Base-by-base conservation (phyloP, 1,140 invertebrate species). In the Ridgeia piscesae region DNA sequence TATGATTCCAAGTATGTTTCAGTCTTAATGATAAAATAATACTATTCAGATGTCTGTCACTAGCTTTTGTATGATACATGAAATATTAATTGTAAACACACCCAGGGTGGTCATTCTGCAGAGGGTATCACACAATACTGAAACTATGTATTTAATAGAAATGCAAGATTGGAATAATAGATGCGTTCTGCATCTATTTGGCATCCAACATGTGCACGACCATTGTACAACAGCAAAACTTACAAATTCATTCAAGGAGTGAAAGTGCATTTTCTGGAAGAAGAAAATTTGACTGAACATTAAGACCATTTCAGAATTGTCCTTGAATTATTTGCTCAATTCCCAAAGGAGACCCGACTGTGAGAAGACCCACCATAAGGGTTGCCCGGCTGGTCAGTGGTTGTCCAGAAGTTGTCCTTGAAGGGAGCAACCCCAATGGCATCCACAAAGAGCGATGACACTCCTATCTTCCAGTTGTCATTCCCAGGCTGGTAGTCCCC, bases 401-500 rank as follows among this genome's bases (percentile, higher is more conserved):
- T 94, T 9, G 95, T 94, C 95, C 95, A 95, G 92, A 95, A 95
- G 17, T 94, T 95, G 93, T 95, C 95, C 92, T 95, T 95, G 89
- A 93, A 95, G 21, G 95, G 95, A 14, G 94, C 94, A 4, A 95
- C 35, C 34, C 94, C 94, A 14, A 95, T 42, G 8, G 95, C 94
- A 92, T 94, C 91, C 4, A 94, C 94, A 91, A 95, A 94, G 33
- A 95, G 94, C 35, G 94, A 95, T 17, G 94, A 94, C 17, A 95
- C 93, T 0, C 95, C 95, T 42, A 95, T 95, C 33, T 94, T 93
- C 95, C 95, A 95, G 91, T 95, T 94, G 14, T 94, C 93, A 17
- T 92, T 92, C 2, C 93, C 94, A 8, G 93, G 93, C 88, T 93
- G 92, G 92, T 95, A 95, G 89, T 95, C 94, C 6, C 93, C 91